Conservation (phyloP, 2,888 invertebrate genomes). For the Eubasilissa splendida region DNA sequence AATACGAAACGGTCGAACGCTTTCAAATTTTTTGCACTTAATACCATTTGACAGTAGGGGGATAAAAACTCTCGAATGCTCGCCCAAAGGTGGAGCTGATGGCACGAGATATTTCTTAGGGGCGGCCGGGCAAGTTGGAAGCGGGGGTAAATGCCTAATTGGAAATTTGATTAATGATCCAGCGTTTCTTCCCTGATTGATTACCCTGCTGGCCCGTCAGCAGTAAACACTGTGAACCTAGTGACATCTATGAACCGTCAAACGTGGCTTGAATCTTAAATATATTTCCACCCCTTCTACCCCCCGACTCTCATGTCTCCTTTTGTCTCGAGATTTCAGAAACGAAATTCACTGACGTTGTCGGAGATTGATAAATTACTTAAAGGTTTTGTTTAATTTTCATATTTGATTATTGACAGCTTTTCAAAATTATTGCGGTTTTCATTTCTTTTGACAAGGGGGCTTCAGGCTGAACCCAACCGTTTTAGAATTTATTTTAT, state of each 20-base stretch:
- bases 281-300: conserved; percentile 18
- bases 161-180: conserved; percentile 57
- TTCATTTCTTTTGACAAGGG: no score
- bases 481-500: no score
- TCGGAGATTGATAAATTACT: conserved; percentile 14
- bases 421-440: not conserved
- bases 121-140: not conserved
- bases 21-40: not conserved
- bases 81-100: not conserved
- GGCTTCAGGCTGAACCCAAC: no score
- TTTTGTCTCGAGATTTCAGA: conserved; percentile 2
- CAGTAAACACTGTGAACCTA: conserved; percentile 42
- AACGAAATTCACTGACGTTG: conserved; percentile 20
- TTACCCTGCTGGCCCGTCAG: conserved; percentile 48
- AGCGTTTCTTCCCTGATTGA: conserved; percentile 54
- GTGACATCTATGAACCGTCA: conserved; percentile 44
- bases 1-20: not conserved
- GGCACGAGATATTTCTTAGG: not conserved
- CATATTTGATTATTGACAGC: not conserved
- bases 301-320: not conserved
- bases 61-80: conserved; percentile 8
- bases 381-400: conserved; percentile 8
- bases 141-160: conserved; percentile 47
- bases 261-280: conserved; percentile 45
- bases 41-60: not conserved